Conservation (phyloP, 2,888 invertebrate genomes). For the Agapostemon virescens region DNA sequence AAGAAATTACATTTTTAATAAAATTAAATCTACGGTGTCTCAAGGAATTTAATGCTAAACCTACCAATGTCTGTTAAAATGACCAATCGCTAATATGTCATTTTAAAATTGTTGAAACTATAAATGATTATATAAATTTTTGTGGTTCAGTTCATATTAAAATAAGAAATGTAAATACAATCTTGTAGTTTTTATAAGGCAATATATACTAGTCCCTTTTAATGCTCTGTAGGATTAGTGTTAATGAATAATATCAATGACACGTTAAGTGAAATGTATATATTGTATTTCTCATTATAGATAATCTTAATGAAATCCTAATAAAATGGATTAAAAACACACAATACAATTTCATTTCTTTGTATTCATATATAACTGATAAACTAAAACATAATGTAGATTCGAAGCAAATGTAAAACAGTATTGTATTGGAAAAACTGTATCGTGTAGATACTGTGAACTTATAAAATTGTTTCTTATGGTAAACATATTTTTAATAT, state of each 20-base stretch:
- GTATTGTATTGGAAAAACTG: not conserved
- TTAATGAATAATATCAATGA: no score
- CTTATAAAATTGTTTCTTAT: not conserved
- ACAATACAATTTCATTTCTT: not conserved
- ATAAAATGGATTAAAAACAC: not conserved
- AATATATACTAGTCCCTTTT: no score
- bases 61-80: no score
- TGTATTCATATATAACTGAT: not conserved
- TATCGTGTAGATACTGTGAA: not conserved
- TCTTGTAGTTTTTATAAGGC: no score
- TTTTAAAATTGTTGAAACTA: no score
- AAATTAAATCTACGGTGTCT: not conserved
- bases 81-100: no score
- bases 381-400: not conserved
- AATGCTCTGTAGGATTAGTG: no score
- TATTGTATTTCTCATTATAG: not conserved
- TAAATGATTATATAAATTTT: no score
- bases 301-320: not conserved
- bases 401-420: not conserved
- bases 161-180: no score
- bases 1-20: not conserved
- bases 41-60: no score
- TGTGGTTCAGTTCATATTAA: no score
- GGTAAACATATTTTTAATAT: not conserved
- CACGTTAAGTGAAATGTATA: no score